Evolutionary conservation across 2,113 vertebrate species (phyloP), one percentile per base, ranked within the genome.

Genomic region (Myiozetetes cayanensis): DNA sequence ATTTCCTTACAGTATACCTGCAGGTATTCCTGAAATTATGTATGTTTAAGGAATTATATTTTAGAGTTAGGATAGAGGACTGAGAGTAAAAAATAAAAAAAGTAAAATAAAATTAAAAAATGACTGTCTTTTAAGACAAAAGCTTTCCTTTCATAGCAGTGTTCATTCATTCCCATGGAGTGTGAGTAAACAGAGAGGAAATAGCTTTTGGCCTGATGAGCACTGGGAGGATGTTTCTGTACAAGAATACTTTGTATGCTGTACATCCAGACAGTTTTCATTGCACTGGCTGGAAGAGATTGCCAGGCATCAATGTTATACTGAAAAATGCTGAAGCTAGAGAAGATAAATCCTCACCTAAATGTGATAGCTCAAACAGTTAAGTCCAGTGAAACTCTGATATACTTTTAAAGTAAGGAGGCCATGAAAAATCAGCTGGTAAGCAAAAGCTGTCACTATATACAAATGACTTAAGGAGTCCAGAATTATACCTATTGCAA

Each of bases 181-280:
- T 70, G 62, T 86, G 79, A 90, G 90, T 86, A 94, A 94, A 93
- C 72, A 93, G 93, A 96, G 91, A 94, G 80, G 84, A 94, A 95
- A 94, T 94, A 91, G 94, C 67, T 93, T 95, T 88, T 96, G 93
- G 82, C 94, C 68, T 70, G 72, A 78, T 80, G 82, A 94, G 14
- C 44, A 22, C 74, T 72, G 58, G 43, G 74, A 95, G 77, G 94
- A 89, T 95, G 70, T 95, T 95, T 94, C 94, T 95, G 85, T 44
- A 47, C 72, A 83, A 78, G 59, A 93, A 95, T 83, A 96, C 79
- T 96, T 94, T 95, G 87, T 93, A 67, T 90, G 72, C 91, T 96
- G 75, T 90, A 80, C 72, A 90, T 96, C 74, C 82, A 95, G 85
- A 91, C 63, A 85, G 85, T 95, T 95, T 93, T 80, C 82, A 63